A percentile compares a stretch with the other conserved stretches of the same genome.
phyloP scores from a whole-genome alignment of 2,797 vertebrate genomes.

The Poecile montanus region DNA sequence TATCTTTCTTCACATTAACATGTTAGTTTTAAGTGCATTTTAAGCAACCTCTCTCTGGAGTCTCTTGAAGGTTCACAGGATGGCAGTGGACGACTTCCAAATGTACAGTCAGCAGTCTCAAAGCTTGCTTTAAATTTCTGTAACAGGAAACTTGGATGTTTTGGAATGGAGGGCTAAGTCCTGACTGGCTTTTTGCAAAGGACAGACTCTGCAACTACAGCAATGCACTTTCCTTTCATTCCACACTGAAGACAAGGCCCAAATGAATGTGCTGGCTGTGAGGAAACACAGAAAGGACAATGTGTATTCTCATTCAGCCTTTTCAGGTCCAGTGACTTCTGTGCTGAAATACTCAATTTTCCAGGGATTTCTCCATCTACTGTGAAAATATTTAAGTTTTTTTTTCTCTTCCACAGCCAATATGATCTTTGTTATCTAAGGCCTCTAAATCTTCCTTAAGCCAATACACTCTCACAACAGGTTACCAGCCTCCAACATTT shows the following conservation, averaged over 20 bases:
- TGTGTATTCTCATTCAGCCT: neutral
- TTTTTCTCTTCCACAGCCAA: neutral
- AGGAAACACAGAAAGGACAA: neutral
- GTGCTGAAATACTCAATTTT: neutral
- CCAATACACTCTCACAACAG: neutral
- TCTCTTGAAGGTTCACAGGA: neutral
- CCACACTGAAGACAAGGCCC: neutral
- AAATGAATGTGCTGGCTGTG: neutral
- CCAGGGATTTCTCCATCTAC: neutral
- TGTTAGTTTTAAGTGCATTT: neutral
- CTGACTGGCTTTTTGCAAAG: neutral
- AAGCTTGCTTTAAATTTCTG: neutral
- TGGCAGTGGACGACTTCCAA: neutral
- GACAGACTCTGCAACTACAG: neutral
- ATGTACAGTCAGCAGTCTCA: neutral
- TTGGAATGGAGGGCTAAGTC: too few species aligned
- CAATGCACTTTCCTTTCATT: neutral
- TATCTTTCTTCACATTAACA: neutral
- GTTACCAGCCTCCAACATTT: constrained; percentile 1
- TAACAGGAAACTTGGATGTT: neutral
- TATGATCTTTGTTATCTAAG: neutral
- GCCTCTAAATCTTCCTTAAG: constrained; percentile 20
- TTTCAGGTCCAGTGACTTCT: constrained; percentile 12
- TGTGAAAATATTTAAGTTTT: neutral
- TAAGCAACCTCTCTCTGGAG: neutral